Base-by-base conservation (phyloP, 2,888 invertebrate species). In the Willowsia nigromaculata region DNA sequence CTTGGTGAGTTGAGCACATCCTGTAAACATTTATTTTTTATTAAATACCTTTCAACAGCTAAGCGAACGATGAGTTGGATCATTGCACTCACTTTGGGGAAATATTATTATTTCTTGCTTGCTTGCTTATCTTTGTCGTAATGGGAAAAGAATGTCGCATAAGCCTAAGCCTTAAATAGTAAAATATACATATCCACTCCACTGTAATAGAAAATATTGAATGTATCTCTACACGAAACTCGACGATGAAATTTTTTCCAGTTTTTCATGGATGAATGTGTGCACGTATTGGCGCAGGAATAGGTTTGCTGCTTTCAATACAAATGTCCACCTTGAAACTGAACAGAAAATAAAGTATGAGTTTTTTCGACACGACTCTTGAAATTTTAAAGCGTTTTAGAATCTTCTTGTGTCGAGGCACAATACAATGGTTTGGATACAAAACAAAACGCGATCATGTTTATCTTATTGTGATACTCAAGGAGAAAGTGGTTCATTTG, bases 21-120 rank as follows among this genome's bases (percentile, higher is more conserved):
- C 30, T 56, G 47, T 30, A 82, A 82, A 82, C 47, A 82, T 82
- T 82, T 65, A 43, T 62, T 62, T 81, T 80, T 68, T 68, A 68
- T 62, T 68, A 53, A 53, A 53, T 37, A 30, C 50, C 74, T 47
- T 33, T 22, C 50, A 22, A 47, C 47, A 22, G 13, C 40, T 7
- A 18, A 33, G 27, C 43, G 22, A 59, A 30, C 25, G 47, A 47
- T 9, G 25, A 40, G 62, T 15, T 47, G 47, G 30, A 33, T 65
- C 33, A 50, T 3, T 30, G 30, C 37, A 40, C 40, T 37, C 9
- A 71, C 4, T 11, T 7, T 40, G 71, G 40, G 40, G 80, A 62
- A 86, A 86, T 80, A 53, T 30, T 80, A 74, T 84, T 30, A 25
- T 78, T 62, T 59, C 27, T 13, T 22, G 22, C 47, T 47, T 74